Base-by-base conservation (phyloP, 1,140 invertebrate species). In the Drosophila ananassae region DNA sequence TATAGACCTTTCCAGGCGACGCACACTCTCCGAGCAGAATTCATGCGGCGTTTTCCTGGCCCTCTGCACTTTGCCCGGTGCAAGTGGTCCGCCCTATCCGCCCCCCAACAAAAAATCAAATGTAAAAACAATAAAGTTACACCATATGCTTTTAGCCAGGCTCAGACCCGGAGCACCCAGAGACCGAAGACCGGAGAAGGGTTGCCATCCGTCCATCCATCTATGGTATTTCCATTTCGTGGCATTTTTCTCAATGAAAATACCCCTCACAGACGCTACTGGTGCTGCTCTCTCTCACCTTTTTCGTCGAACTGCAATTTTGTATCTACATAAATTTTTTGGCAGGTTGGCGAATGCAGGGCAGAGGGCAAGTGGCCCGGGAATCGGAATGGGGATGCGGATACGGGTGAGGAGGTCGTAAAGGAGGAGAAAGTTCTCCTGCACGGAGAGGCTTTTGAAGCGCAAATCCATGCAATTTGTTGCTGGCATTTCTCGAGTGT, bases 191-290 rank as follows among this genome's bases (percentile, higher is more conserved):
- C 17, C 17, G 17, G 25, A 53, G 34, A 72, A 73, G 71, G 53
- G 48, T 34, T 54, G 41, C 28, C 61, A 37, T 44, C 55, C 66
- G 61, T 62, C 46, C 64, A 32, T 32, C 25, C 25, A 10, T 34
- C 34, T 37, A 37, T 37, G 71, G 84, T 62, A 62, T 73, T 87
- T 89, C 25, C 25, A 41, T 72, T 73, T 71, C 63, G 63, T 82
- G 73, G 84, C 66, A 66, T 73, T 87, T 89, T 89, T 77, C 83
- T 89, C 79, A 89, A 89, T 89, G 83, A 89, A 89, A 89, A 76
- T 75, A 59, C 21, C 34, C 10, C 30, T 44, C 28, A 12, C 48
- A 17, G 41, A n/a, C 34, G 34, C 30, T n/a, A 3, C 46, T 10
- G 21, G 3, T 8, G 21, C 3, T 10, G 12, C 25, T 41, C 50